Conservation (phyloP, 2,797 vertebrate species). For the Cetoscarus ocellatus region DNA sequence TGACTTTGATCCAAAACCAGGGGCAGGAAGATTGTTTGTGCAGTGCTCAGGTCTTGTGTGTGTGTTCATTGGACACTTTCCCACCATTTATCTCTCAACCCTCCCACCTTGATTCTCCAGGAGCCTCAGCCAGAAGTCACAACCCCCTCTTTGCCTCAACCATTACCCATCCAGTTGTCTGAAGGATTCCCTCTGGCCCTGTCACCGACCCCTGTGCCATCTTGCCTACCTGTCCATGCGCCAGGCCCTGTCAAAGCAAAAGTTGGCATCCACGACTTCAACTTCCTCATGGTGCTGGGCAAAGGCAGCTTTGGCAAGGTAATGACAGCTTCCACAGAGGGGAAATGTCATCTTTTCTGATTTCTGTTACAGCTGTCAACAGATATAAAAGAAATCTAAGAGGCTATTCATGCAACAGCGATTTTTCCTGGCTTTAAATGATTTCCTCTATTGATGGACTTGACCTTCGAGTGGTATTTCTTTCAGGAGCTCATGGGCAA, state of each 20-base stretch:
- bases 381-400: conserved; percentile 49
- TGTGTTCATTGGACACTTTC: conserved; percentile 6
- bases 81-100: conserved; percentile 34
- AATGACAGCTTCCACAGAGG: conserved; percentile 23
- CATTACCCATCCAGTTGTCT: conserved; percentile 18
- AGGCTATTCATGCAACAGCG: conserved; percentile 41
- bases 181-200: conserved; percentile 62
- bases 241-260: conserved; percentile 75
- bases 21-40: conserved; percentile 13
- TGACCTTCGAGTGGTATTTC: conserved; percentile 73
- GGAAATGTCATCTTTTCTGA: conserved; percentile 45
- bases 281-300: conserved; percentile 94
- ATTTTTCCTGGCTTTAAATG: conserved; percentile 60
- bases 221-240: conserved; percentile 60
- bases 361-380: conserved; percentile 36
- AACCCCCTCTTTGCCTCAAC: conserved; percentile 58
- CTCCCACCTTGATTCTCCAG: conserved; percentile 52
- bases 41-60: conserved; percentile 10
- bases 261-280: conserved; percentile 88
- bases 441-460: conserved; percentile 48
- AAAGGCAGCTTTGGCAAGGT: conserved; percentile 97
- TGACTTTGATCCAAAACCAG: conserved; percentile 30
- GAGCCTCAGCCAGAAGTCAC: conserved; percentile 75
- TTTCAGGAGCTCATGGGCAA: conserved; percentile 28
- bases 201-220: conserved; percentile 47